Percentiles rank a stretch among this genome's conserved stretches.
phyloP scores from a whole-genome alignment of 2,113 vertebrate genomes.

The Periophthalmus modestus region DNA sequence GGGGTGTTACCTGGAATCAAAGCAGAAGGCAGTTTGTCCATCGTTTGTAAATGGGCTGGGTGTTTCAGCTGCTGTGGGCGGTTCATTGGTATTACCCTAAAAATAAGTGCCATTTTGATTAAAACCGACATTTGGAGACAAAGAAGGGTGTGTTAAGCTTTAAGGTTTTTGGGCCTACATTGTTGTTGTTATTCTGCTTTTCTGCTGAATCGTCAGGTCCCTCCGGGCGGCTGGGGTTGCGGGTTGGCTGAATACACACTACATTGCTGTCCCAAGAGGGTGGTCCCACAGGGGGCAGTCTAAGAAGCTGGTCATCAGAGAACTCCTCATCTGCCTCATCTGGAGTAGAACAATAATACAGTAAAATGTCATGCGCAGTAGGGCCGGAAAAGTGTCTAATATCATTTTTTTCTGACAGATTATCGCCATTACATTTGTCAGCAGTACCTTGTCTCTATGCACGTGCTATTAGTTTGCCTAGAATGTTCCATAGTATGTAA shows the following conservation, averaged over 20 bases:
- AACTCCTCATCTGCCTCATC: slow-evolving; percentile 91
- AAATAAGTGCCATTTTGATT: slow-evolving; percentile 10
- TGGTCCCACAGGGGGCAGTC: slow-evolving; percentile 86
- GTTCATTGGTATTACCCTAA: slow-evolving; percentile 72
- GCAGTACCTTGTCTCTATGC: too few species aligned
- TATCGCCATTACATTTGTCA: too few species aligned
- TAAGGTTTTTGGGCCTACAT: slow-evolving; percentile 51
- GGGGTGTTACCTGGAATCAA: slow-evolving; percentile 89
- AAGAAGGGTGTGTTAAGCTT: not conserved
- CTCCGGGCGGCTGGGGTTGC: slow-evolving; percentile 92
- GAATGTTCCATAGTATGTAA: too few species aligned
- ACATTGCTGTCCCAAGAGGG: slow-evolving; percentile 93
- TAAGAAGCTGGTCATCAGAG: slow-evolving; percentile 90
- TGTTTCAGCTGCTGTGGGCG: slow-evolving; percentile 72
- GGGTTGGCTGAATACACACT: slow-evolving; percentile 94
- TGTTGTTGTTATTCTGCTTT: slow-evolving; percentile 69
- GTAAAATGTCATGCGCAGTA: not conserved
- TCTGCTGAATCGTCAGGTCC: slow-evolving; percentile 91
- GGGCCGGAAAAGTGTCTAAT: not conserved
- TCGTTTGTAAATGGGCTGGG: slow-evolving; percentile 82
- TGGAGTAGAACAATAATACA: slow-evolving; percentile 48
- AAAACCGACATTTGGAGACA: not conserved
- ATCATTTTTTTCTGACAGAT: too few species aligned
- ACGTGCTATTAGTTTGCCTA: too few species aligned
- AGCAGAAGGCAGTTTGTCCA: slow-evolving; percentile 89